These are phyloP conservation scores for Rhadinocentrus ornatus DNA, from an alignment of 2,797 vertebrate genomes.

Conservation along the genomic window DNA sequence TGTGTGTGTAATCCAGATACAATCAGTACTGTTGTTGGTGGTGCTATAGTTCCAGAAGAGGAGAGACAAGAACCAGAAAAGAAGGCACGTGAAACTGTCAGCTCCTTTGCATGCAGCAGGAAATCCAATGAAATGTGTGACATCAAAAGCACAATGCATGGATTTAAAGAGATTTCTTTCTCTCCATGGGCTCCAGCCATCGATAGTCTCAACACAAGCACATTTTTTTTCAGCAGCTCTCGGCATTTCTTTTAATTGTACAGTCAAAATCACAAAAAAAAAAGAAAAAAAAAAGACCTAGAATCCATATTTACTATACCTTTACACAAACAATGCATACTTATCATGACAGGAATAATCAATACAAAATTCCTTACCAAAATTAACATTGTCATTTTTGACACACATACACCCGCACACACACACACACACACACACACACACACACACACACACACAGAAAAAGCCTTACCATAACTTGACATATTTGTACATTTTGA, in stretches of 20 bases:
- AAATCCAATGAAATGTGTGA: slow-evolving; percentile 43
- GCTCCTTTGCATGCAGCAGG: slow-evolving; percentile 32
- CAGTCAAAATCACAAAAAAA: slow-evolving; percentile 64
- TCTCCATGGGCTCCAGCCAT: background rate
- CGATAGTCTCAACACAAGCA: slow-evolving; percentile 41
- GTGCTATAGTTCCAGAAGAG: slow-evolving; percentile 24
- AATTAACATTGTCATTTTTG: slow-evolving; percentile 36
- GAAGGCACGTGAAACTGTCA: slow-evolving; percentile 42
- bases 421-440: background rate
- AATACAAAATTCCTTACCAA: slow-evolving; percentile 63
- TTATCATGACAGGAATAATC: slow-evolving; percentile 50
- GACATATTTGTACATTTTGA: slow-evolving; percentile 46
- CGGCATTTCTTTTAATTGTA: slow-evolving; percentile 66
- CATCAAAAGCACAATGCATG: slow-evolving; percentile 24
- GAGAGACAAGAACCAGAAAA: slow-evolving; percentile 34
- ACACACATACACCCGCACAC: slow-evolving; percentile 27
- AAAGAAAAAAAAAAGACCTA: background rate
- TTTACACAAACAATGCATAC: slow-evolving; percentile 69
- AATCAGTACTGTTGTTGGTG: slow-evolving; percentile 37
- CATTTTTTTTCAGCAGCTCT: slow-evolving; percentile 28
- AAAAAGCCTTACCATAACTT: slow-evolving; percentile 30
- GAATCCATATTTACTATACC: slow-evolving; percentile 47
- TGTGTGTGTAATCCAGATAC: slow-evolving; percentile 40
- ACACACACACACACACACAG: slow-evolving; percentile 3
- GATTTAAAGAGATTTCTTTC: slow-evolving; percentile 17